These are phyloP conservation scores for Cyaniris semiargus DNA, from an alignment of 2,888 invertebrate genomes.

Conservation along the genomic window DNA sequence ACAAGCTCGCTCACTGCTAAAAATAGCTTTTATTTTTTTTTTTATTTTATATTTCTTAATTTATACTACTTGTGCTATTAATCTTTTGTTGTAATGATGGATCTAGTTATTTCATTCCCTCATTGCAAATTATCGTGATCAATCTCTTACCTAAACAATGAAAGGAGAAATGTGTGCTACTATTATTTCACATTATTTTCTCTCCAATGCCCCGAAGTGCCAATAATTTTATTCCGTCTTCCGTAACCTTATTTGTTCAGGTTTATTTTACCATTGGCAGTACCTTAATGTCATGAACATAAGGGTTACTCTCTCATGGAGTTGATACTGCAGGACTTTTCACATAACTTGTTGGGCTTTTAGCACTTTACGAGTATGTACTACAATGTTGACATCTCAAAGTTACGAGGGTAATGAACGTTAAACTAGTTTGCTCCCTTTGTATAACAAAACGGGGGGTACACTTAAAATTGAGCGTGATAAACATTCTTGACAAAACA, in stretches of 20 bases:
- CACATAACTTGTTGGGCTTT: constrained; percentile 20
- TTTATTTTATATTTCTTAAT: too few relatives aligned
- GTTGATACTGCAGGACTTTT: not conserved
- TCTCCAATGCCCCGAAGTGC: constrained; percentile 17
- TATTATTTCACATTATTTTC: constrained; percentile 1
- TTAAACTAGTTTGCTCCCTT: constrained; percentile 1
- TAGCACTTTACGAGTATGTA: constrained; percentile 25
- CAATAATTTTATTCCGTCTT: constrained; percentile 12
- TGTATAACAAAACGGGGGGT: not conserved
- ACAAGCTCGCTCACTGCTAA: too few relatives aligned
- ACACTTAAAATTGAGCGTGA: not conserved
- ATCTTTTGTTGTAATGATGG: not conserved
- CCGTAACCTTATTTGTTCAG: not conserved
- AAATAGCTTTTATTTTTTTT: too few relatives aligned
- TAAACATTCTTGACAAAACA: not conserved
- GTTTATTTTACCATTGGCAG: not conserved
- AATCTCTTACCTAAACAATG: constrained; percentile 7
- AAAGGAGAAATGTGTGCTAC: not conserved
- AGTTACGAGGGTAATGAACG: constrained; percentile 16
- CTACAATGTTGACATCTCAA: constrained; percentile 22
- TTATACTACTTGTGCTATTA: too few relatives aligned
- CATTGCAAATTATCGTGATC: not conserved
- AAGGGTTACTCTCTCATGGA: not conserved
- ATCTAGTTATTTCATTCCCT: not conserved
- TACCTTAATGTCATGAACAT: not conserved